Conservation (phyloP, 2,113 vertebrate genomes). For the Dissostichus mawsoni region DNA sequence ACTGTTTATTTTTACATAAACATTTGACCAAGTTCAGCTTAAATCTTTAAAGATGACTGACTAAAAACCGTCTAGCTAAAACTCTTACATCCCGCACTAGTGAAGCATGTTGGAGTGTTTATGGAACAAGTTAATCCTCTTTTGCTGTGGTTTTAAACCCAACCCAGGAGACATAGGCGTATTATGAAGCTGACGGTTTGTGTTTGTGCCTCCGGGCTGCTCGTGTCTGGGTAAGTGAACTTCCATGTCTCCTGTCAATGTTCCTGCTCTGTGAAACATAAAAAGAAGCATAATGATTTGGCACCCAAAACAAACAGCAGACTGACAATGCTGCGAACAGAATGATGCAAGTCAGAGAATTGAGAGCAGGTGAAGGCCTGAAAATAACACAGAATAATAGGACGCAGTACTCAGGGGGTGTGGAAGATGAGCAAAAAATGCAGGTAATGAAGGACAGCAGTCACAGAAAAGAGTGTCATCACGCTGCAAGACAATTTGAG, state of each 20-base stretch:
- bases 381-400: constrained; percentile 41
- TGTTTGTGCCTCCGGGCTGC: constrained; percentile 54
- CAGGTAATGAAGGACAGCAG: constrained; percentile 28
- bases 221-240: constrained; percentile 65
- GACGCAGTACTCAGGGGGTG: constrained; percentile 11
- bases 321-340: constrained; percentile 29
- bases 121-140: constrained; percentile 51
- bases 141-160: constrained; percentile 50
- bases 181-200: constrained; percentile 54
- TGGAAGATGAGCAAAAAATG: constrained; percentile 41
- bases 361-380: constrained; percentile 48
- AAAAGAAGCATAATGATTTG: constrained; percentile 54
- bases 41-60: constrained; percentile 60
- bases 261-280: constrained; percentile 50
- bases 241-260: constrained; percentile 65
- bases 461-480: constrained; percentile 29
- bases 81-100: constrained; percentile 18
- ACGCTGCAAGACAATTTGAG: neutral
- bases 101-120: constrained; percentile 53
- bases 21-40: constrained; percentile 35
- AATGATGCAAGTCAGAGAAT: neutral
- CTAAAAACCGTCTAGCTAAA: constrained; percentile 45
- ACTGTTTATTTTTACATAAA: constrained; percentile 58
- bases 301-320: constrained; percentile 35
- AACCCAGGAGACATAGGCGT: constrained; percentile 51